A percentile compares a stretch with the other conserved stretches of the same genome.
phyloP scores from a whole-genome alignment of 2,888 invertebrate genomes.

The Brenthis ino region DNA sequence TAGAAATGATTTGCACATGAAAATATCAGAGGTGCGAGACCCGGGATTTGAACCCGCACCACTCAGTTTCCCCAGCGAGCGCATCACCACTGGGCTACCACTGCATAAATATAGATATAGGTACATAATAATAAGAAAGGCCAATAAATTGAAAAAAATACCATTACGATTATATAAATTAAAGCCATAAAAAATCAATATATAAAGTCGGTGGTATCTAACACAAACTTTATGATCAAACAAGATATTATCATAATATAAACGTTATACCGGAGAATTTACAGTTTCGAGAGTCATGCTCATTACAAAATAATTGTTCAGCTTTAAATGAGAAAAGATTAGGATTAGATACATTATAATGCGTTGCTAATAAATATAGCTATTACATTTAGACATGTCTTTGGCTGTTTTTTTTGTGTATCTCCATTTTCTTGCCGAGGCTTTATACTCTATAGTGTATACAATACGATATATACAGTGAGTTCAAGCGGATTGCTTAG shows the following conservation, averaged over 20 bases:
- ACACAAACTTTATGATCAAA: conserved; percentile 7
- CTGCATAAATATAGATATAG: too few species aligned
- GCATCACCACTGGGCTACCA: too few species aligned
- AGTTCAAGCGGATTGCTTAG: too few species aligned
- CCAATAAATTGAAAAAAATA: background rate
- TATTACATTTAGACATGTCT: background rate
- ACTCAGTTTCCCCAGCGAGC: too few species aligned
- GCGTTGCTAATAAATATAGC: background rate
- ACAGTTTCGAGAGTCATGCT: background rate
- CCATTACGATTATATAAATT: background rate
- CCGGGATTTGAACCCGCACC: too few species aligned
- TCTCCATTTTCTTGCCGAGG: too few species aligned
- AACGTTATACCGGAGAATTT: background rate
- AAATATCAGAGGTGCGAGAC: too few species aligned
- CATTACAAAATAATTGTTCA: background rate
- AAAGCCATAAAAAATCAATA: conserved; percentile 4
- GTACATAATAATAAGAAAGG: background rate
- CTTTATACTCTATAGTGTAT: too few species aligned
- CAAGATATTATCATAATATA: conserved; percentile 11
- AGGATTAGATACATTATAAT: background rate
- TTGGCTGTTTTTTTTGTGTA: background rate
- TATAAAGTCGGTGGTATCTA: conserved; percentile 4
- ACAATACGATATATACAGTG: too few species aligned
- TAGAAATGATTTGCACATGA: too few species aligned
- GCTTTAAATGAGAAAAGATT: background rate